Conservation (phyloP, 1,140 invertebrate genomes). For the Coenobita brevimanus region DNA sequence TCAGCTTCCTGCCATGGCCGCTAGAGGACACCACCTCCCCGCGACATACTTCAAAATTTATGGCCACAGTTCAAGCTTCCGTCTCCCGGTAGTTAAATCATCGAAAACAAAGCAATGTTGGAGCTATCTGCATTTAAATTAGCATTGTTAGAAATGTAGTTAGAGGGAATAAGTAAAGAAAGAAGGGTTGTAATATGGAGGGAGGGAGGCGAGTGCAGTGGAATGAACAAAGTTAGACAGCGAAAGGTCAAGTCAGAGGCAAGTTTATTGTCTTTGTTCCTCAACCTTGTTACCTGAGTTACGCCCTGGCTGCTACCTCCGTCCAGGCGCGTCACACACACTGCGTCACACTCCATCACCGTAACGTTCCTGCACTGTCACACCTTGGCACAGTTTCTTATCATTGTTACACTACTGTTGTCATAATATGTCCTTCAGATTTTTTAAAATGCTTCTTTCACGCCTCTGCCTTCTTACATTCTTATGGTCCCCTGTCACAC, state of each 20-base stretch:
- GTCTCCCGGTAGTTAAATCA: not conserved
- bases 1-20: not conserved
- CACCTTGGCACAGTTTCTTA: no score
- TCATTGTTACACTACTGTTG: no score
- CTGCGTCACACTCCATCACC: no score
- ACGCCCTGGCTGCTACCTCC: not conserved
- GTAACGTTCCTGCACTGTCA: no score
- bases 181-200: no score
- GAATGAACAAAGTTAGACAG: not conserved
- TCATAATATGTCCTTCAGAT: no score
- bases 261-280: slow-evolving; percentile 2
- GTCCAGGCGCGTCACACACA: not conserved
- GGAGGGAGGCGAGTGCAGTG: no score
- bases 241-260: not conserved
- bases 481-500: no score
- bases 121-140: not conserved
- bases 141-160: no score
- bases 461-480: no score
- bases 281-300: not conserved
- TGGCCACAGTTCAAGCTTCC: not conserved
- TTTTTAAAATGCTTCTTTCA: no score
- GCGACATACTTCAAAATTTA: slow-evolving; percentile 24
- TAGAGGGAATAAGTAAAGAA: no score
- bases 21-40: slow-evolving; percentile 47
- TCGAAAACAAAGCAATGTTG: not conserved